Conservation (phyloP, 2,113 vertebrate genomes). For the Corythoichthys haematopterus region DNA sequence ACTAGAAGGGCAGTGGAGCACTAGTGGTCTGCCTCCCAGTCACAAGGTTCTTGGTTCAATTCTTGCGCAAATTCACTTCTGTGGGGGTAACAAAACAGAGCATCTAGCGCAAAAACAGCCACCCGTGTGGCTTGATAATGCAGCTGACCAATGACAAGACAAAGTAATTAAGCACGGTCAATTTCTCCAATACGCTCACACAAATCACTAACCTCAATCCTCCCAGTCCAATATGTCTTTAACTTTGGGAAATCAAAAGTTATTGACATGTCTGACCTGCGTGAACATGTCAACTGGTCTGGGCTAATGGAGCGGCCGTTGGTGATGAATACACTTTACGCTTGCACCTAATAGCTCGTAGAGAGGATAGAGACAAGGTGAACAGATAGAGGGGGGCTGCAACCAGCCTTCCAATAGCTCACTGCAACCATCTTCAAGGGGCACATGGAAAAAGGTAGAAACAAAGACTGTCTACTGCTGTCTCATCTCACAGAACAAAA, state of each 20-base stretch:
- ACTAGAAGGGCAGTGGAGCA: too few species aligned
- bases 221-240: conserved; percentile 31
- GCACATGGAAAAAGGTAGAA: too few species aligned
- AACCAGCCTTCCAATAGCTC: conserved; percentile 14
- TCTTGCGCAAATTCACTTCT: too few species aligned
- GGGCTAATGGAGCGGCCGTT: conserved; percentile 49
- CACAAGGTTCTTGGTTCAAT: too few species aligned
- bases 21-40: too few species aligned
- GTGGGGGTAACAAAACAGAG: neutral
- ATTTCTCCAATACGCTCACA: neutral
- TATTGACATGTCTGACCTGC: conserved; percentile 47
- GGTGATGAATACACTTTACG: conserved; percentile 50
- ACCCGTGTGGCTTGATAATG: neutral
- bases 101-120: neutral
- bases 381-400: conserved; percentile 18
- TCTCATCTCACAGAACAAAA: too few species aligned
- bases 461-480: too few species aligned
- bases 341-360: conserved; percentile 33
- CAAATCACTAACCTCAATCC: conserved; percentile 31
- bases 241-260: conserved; percentile 38
- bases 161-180: neutral
- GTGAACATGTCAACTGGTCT: conserved; percentile 46
- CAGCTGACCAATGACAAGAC: neutral
- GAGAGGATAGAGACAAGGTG: conserved; percentile 54
- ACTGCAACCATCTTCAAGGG: neutral